Evolutionary conservation across 2,888 invertebrate species (phyloP), one percentile per base, ranked within the genome.

Genomic region (Hofmannophila pseudospretella): DNA sequence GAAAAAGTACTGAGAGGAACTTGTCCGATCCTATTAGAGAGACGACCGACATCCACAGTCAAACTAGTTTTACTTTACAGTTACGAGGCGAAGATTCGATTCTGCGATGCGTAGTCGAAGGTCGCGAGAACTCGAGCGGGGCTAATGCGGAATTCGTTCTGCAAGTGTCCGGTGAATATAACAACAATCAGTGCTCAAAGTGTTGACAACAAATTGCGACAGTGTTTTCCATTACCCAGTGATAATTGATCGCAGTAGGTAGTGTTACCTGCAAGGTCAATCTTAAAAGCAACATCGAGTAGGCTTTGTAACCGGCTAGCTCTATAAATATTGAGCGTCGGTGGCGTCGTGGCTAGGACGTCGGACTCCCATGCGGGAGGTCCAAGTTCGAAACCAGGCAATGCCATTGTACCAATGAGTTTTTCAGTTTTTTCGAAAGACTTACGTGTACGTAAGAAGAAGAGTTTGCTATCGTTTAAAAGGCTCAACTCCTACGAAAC

Each of bases 21-120:
- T 64, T 69, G 64, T 72, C 67, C 60, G 65, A 74, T 72, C 67
- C 65, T 75, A 80, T 77, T 75, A 78, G 71, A 72, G 69, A 66
- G 61, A 61, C 61, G 66, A 56, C 65, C 61, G 68, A 72, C 67
- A 56, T 65, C 61, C 67, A 72, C 67, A 63, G 47, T 63, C 67
- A 73, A 80, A 79, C 79, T 77, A 74, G 81, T 81, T 80, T 75
- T 39, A 51, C 58, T 63, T 58, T 80, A 82, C 82, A 78, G 82
- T 81, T 82, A 81, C 54, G 57, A 66, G 62, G 66, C 67, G 64
- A 23, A 23, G 29, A 70, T 73, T 69, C 60, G 67, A 71, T 73
- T 78, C 71, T 64, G 77, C 70, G 73, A 74, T 66, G 70, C 73
- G 60, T 60, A 67, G 61, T 56, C 70, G 79, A 79, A 80, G 79